Evolutionary conservation across 2,113 vertebrate genomes (phyloP).

Genomic region (Tetrax tetrax): DNA sequence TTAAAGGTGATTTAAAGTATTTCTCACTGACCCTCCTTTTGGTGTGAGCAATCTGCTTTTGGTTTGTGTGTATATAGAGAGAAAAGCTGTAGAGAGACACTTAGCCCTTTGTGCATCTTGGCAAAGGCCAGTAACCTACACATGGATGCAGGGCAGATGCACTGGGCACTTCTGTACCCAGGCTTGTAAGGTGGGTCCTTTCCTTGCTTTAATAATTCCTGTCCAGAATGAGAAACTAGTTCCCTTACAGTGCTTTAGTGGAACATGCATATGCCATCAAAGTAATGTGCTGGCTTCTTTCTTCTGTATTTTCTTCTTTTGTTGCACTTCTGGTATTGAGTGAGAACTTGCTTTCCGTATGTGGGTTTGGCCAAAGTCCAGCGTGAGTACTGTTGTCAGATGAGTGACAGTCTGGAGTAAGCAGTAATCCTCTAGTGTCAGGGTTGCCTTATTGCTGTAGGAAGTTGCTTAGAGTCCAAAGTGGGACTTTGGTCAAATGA

Average conservation of each 20-base stretch:
- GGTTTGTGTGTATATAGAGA: neutral
- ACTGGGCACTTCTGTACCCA: neutral
- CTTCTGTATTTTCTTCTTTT: neutral
- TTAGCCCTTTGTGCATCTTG: neutral
- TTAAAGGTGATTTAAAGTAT: neutral
- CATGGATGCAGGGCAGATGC: neutral
- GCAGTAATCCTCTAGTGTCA: neutral
- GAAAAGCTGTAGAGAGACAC: neutral
- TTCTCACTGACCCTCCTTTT: neutral
- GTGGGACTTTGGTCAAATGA: neutral
- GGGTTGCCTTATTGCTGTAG: neutral
- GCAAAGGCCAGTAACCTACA: neutral
- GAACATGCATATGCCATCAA: neutral
- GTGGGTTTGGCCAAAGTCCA: neutral
- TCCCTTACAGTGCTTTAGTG: neutral
- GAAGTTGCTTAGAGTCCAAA: neutral
- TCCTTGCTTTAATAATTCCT: neutral
- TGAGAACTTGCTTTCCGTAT: neutral
- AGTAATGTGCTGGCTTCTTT: neutral
- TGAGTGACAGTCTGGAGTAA: neutral
- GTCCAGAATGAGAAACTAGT: neutral
- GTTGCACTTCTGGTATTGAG: neutral
- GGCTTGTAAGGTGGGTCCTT: neutral
- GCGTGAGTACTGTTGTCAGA: fast-evolving
- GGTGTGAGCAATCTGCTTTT: neutral